Evolutionary conservation across 2,113 vertebrate genomes (phyloP), one percentile per base, ranked within the genome.

Genomic region (Chaetodon auriga): DNA sequence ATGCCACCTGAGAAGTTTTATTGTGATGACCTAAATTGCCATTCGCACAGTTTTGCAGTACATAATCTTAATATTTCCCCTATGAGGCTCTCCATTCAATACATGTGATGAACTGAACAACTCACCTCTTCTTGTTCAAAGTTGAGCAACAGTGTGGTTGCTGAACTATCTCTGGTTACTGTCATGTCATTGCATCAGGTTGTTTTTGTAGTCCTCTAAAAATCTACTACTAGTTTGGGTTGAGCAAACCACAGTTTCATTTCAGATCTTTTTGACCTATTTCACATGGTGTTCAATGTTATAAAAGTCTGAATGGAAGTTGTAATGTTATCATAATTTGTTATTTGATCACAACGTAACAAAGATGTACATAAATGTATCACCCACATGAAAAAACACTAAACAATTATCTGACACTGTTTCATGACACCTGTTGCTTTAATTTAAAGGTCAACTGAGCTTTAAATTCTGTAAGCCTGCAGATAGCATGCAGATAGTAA

Each of bases 1-100:
- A n/a, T n/a, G 70, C 23, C 12, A n/a, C 13, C 36, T 55, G 51
- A 64, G 13, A 41, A 3, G 71, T 66, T 41, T 80, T 54, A 75
- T 23, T 63, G 43, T 0, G 38, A 23, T 12, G 10, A 7, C 19
- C n/a, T 51, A 0, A 12, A 43, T 13, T 6, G 11, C n/a, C n/a
- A n/a, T n/a, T 14, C 53, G 7, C 21, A 60, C 16, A 25, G 43
- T 16, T 15, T 7, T 15, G 16, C 35, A 6, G 2, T 23, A 11
- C 6, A 2, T 9, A 55, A 25, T 36, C 0, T 68, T 49, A 60
- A n/a, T n/a, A n/a, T n/a, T n/a, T n/a, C n/a, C n/a, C n/a, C n/a
- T n/a, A 4, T 38, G 7, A 4, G 16, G 13, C 5, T 75, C 6
- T 23, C 0, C 7, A 0, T 5, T 60, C 41, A 53, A 21, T 14